These are phyloP conservation scores for Dendrocopos noguchii DNA, from an alignment of 2,113 vertebrate species.

Conservation along the genomic window DNA sequence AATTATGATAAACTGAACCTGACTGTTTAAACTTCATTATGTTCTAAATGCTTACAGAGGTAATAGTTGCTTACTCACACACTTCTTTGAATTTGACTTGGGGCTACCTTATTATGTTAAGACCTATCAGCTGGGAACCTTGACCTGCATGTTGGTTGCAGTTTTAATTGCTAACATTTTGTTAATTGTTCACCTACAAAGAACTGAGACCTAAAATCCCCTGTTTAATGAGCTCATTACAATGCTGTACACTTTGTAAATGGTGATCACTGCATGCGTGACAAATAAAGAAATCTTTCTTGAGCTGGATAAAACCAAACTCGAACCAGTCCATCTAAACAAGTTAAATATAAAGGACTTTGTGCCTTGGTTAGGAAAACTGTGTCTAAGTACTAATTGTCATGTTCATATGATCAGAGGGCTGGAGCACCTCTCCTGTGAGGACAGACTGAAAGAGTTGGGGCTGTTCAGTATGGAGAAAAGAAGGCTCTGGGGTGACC, in stretches of 20 bases:
- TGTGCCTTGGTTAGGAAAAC: neutral
- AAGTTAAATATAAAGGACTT: slow-evolving; percentile 18
- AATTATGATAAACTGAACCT: slow-evolving; percentile 33
- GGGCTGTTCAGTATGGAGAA: no score
- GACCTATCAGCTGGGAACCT: slow-evolving; percentile 16
- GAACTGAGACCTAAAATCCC: slow-evolving; percentile 28
- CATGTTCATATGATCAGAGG: neutral
- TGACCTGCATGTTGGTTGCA: slow-evolving; percentile 43
- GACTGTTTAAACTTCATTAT: slow-evolving; percentile 33
- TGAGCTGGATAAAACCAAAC: slow-evolving; percentile 53
- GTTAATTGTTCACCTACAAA: slow-evolving; percentile 70
- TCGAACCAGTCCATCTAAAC: slow-evolving; percentile 20
- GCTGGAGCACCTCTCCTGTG: no score
- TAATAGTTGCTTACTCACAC: slow-evolving; percentile 63
- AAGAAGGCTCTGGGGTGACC: no score
- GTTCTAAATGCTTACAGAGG: slow-evolving; percentile 11
- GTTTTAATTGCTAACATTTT: slow-evolving; percentile 64
- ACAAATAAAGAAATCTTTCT: neutral
- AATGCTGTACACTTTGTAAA: slow-evolving; percentile 15
- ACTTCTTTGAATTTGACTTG: slow-evolving; percentile 49
- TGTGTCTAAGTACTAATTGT: neutral
- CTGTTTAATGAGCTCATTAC: slow-evolving; percentile 69
- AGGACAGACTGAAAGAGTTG: no score
- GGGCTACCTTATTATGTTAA: slow-evolving; percentile 35
- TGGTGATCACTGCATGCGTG: neutral